Percentiles rank a stretch among this genome's conserved stretches.
phyloP scores from a whole-genome alignment of 92 coral and sea anemone species.

The Virgularia gustaviana region DNA sequence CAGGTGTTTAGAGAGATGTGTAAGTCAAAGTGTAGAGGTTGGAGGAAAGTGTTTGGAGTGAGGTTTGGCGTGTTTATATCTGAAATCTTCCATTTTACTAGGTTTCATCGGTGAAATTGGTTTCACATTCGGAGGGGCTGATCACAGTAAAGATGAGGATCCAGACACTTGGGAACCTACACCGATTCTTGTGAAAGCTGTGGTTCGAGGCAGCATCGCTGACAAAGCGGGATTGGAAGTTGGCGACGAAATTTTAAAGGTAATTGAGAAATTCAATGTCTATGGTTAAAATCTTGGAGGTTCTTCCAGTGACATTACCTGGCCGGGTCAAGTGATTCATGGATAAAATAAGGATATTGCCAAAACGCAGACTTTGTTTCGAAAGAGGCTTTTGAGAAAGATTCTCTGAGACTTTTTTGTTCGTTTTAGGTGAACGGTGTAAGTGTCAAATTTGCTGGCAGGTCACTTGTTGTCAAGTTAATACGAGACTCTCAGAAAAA shows the following conservation, averaged over 20 bases:
- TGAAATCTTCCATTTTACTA: background rate
- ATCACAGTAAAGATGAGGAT: background rate
- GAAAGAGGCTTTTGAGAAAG: no score
- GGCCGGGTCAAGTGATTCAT: no score
- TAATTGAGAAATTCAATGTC: background rate
- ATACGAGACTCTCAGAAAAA: constrained; percentile 20
- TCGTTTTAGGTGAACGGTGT: constrained; percentile 26
- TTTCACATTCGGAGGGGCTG: constrained; percentile 17
- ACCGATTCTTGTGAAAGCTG: constrained; percentile 21
- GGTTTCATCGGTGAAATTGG: constrained; percentile 37
- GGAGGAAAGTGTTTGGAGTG: no score
- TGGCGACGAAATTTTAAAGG: constrained; percentile 34
- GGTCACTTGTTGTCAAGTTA: constrained; percentile 16
- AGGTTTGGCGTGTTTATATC: no score
- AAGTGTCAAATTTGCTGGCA: constrained; percentile 13
- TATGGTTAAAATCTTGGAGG: no score
- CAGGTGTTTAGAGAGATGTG: no score
- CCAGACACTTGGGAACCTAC: constrained; percentile 3
- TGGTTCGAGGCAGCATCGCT: constrained; percentile 21
- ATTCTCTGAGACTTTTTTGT: background rate
- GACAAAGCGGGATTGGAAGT: constrained; percentile 38
- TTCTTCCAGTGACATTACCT: no score
- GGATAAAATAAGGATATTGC: no score
- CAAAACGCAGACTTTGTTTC: no score
- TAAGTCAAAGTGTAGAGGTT: no score